Percentiles rank a stretch among this genome's conserved stretches.
Evolutionary conservation across 2,888 invertebrate species (phyloP).

Genomic region (Prenolepis imparis): DNA sequence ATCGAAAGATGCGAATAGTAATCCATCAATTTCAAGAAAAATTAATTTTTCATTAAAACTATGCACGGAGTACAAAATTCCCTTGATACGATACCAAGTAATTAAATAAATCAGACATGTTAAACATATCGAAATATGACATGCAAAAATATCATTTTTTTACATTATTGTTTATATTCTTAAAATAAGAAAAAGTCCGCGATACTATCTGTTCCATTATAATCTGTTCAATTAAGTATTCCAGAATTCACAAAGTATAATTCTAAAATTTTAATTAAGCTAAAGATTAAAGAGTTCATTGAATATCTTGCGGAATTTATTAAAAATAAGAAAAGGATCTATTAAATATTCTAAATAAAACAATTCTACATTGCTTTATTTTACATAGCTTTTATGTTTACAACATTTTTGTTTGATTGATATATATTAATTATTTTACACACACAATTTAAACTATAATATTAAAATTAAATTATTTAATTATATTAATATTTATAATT

Average conservation of each 20-base stretch:
- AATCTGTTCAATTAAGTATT: background rate
- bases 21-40: no score
- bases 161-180: background rate
- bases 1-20: no score
- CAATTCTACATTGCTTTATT: background rate
- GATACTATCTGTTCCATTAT: background rate
- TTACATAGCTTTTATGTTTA: slow-evolving; percentile 6
- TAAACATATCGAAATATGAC: no score
- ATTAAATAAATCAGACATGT: no score
- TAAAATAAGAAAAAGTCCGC: background rate
- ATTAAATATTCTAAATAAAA: background rate
- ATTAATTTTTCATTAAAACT: no score
- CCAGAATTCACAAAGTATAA: background rate
- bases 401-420: background rate
- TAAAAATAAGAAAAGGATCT: background rate
- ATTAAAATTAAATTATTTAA: background rate
- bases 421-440: background rate
- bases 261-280: background rate
- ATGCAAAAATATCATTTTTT: background rate
- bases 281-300: background rate
- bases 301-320: background rate
- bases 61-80: no score
- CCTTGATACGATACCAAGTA: no score
- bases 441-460: background rate
- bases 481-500: background rate